Evolutionary conservation across 2,113 vertebrate genomes (phyloP), one percentile per base, ranked within the genome.

Genomic region (Rhagologus leucostigma): DNA sequence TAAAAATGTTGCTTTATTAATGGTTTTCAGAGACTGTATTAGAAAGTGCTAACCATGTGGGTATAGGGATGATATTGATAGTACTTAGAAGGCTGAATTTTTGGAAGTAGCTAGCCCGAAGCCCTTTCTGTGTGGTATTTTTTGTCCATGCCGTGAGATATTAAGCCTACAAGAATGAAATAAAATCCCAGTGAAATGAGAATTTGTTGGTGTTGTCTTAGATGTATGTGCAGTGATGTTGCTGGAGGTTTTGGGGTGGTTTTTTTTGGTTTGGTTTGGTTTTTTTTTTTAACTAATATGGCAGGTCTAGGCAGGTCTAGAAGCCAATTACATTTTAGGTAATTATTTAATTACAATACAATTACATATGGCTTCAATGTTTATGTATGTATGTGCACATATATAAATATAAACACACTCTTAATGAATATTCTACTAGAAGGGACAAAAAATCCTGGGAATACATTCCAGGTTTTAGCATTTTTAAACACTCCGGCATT

Each of bases 1-100:
- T 96, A 97, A 98, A 97, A 97, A 96, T 97, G 96, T 98, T 98
- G 94, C 97, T 98, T 98, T 98, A 98, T 97, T 98, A 98, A 98
- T 98, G 97, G 95, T 95, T 98, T 98, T 98, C 95, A 95, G 96
- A 7, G 23, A 98, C 95, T 96, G 94, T 96, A 98, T 98, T 98
- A 98, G 97, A 96, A 98, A 97, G 97, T 97, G 98, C 95, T 98
- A 98, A 98, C 93, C 92, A 90, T 96, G 97, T 98, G 97, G 93
- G 95, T 97, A 97, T 95, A 93, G 76, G 78, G 87, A 96, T 98
- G 98, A 98, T 98, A 98, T 74, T 97, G 98, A 98, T 98, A 98
- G 96, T 91, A 93, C 97, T 97, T 30, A n/a, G 94, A 98, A 98
- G 97, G 96, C 93, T 97, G 96, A 97, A 96, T 97, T 97, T 97